Base-by-base conservation (phyloP, 1,140 invertebrate species). In the Cotesia typhae region DNA sequence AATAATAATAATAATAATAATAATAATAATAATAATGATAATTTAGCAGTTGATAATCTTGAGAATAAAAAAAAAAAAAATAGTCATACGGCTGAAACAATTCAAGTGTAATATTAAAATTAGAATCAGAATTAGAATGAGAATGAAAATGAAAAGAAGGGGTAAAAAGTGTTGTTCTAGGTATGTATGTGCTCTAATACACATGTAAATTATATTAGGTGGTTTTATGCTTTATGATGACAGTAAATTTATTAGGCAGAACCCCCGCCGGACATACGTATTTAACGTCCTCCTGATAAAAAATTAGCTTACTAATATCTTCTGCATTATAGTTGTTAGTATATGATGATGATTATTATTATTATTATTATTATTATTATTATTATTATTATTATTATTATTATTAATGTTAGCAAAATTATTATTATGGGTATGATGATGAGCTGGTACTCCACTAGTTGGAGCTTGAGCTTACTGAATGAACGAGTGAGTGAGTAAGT, bases 241-340 rank as follows among this genome's bases (percentile, higher is more conserved):
- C 75, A 79, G 80, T 72, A 83, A 85, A 84, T 84, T 87, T 85
- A 87, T 86, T 84, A 83, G 79, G 79, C 75, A 79, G 82, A 79
- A 76, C 79, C 74, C 83, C 60, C 83, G 83, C 86, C 86, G 86
- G 85, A 87, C 85, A 87, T 85, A 84, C 82, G 82, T 81, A 87
- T 86, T 87, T 86, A 85, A 86, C 83, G 78, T 74, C 79, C 77
- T 69, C 75, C 72, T 61, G 78, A 77, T 78, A 78, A 78, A 74
- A 70, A 53, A 63, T 55, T 52, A 64, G 20, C 51, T 17, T 14
- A 12, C n/a, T 72, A 17, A 41, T 72, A 47, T 53, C 57, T 61
- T 17, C 17, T 61, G 35, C 6, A 61, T 52, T 66, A 3, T 47
- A 5, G 17, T 38, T 10, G 20, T 12, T 41, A 37, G 1, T 12